phyloP scores from a whole-genome alignment of 1,140 invertebrate species.

The Parasteatoda tepidariorum region DNA sequence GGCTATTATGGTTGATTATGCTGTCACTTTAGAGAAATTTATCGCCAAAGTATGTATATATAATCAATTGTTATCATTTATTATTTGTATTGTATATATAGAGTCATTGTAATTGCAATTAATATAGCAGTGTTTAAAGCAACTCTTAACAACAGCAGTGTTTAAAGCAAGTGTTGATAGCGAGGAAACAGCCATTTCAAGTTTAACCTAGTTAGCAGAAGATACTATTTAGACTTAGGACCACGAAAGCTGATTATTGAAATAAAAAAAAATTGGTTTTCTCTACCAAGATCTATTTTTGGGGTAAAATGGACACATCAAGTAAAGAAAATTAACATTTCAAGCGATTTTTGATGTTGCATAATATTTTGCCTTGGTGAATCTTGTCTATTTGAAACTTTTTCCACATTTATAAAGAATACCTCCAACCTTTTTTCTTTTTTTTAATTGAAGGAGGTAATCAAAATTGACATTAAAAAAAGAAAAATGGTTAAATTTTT shows the following conservation, averaged over 20 bases:
- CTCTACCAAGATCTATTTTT: background rate
- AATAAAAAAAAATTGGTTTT: background rate
- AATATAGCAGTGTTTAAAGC: too few relatives aligned
- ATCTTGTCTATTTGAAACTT: too few relatives aligned
- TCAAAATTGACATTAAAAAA: too few relatives aligned
- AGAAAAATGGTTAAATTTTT: too few relatives aligned
- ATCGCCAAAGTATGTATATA: constrained; percentile 7
- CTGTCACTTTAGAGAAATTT: constrained; percentile 5
- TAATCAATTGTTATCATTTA: background rate
- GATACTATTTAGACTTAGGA: background rate
- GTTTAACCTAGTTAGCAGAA: background rate
- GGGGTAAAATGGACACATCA: background rate
- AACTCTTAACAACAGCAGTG: too few relatives aligned
- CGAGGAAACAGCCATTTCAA: background rate
- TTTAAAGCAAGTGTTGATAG: too few relatives aligned
- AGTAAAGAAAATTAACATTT: too few relatives aligned
- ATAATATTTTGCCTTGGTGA: too few relatives aligned
- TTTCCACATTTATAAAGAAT: too few relatives aligned
- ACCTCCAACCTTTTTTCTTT: too few relatives aligned
- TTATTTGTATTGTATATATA: background rate
- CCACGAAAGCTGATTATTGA: background rate
- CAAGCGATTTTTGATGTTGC: too few relatives aligned
- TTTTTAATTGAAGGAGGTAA: too few relatives aligned
- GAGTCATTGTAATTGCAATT: background rate
- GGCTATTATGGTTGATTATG: background rate